These are phyloP conservation scores for Limenitis arthemis DNA, from an alignment of 2,888 invertebrate species.

Conservation along the genomic window DNA sequence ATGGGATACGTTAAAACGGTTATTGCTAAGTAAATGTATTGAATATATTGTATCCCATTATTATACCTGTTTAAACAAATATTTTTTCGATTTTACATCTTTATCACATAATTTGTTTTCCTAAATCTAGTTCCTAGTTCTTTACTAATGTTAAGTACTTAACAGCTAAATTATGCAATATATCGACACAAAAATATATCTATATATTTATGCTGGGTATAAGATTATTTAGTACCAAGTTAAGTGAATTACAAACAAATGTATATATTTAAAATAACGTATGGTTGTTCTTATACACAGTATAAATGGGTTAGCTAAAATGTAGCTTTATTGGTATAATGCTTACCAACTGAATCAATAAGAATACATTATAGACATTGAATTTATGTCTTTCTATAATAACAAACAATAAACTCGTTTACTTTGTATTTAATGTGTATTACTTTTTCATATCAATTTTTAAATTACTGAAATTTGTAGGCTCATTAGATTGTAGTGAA, in stretches of 20 bases:
- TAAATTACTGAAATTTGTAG: too few relatives aligned
- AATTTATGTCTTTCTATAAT: too few relatives aligned
- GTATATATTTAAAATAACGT: background rate
- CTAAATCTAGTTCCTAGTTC: conserved; percentile 35
- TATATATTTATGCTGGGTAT: conserved; percentile 13
- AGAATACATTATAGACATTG: too few relatives aligned
- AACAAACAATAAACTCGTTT: too few relatives aligned
- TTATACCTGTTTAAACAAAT: conserved; percentile 47
- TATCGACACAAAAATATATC: conserved; percentile 51
- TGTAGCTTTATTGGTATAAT: conserved; percentile 1
- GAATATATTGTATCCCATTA: conserved; percentile 14
- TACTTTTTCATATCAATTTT: too few relatives aligned
- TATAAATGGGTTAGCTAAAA: background rate
- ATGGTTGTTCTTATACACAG: conserved; percentile 2
- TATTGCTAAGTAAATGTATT: conserved; percentile 28
- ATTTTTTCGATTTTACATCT: conserved; percentile 36
- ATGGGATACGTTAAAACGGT: conserved; percentile 13
- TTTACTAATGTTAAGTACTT: conserved; percentile 42
- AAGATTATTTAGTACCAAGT: conserved; percentile 11
- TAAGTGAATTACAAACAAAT: background rate
- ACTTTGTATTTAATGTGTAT: too few relatives aligned
- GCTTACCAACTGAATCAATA: background rate
- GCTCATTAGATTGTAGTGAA: too few relatives aligned
- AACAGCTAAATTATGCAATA: conserved; percentile 62
- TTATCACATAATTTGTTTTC: conserved; percentile 55